Evolutionary conservation across 2,888 invertebrate genomes (phyloP), one percentile per base, ranked within the genome.

Genomic region (Lycia hirtaria): DNA sequence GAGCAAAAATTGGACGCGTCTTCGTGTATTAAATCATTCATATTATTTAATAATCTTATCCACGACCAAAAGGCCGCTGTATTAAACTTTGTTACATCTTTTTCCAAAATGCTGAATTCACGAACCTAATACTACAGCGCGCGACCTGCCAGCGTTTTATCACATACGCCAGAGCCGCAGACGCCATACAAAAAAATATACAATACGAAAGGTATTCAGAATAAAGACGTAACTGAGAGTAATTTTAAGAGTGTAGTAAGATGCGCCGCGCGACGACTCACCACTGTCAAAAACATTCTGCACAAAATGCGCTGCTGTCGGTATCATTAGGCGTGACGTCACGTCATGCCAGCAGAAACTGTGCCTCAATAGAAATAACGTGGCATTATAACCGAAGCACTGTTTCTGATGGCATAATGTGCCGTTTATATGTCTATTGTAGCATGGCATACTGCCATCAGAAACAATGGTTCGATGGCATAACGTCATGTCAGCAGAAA

Each of bases 41-140:
- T 33, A 26, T 24, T 10, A 47, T 54, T 54, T 40, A 54, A 41
- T 52, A 41, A 37, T 47, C 38, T 49, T 54, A 20, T 20, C 49
- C 43, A 45, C 60, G 56, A 48, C 47, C 50, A 14, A 50, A 33
- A 44, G 49, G 51, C 22, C 49, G 24, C 30, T 37, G 37, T 24
- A 43, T 59, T 56, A 45, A 33, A 52, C 37, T 35, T 49, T 44
- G 57, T 51, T 52, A 48, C 49, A 28, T 55, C 24, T 45, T 28
- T n/a, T 30, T 60, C 53, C 44, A 56, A 65, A 65, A 65, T 65
- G 65, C 65, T 56, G 45, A 52, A 55, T 55, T 55, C 48, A 48
- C 55, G 55, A 38, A 53, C 48, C 54, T 22, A 47, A 33, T 19
- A 14, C 12, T 6, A 14, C 22, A 14, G 14, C 28, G 33, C 40